Evolutionary conservation across 1,140 invertebrate species (phyloP), one percentile per base, ranked within the genome.

Genomic region (Stegodyphus mimosarum): DNA sequence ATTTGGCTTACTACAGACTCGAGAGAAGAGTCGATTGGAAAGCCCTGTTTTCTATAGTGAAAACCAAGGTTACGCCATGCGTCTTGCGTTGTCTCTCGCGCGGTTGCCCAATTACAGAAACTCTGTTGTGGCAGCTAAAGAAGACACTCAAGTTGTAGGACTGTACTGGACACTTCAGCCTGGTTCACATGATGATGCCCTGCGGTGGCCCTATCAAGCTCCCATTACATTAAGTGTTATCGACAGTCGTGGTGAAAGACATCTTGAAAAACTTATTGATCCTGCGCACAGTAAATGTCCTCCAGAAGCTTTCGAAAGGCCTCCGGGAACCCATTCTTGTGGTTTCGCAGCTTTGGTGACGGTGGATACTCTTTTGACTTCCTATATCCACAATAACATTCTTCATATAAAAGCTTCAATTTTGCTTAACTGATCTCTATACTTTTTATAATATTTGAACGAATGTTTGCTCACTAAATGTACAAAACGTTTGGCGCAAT

Each of bases 121-220:
- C 6, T 73, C 69, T 17, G 17, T 72, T 6, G 70, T 51, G 18
- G n/a, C 48, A 18, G 52, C 15, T 9, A 63, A 71, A 10, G 71
- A 86, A 50, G 64, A 67, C 2, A 15, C 64, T 15, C 33, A 64
- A 6, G 18, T 78, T 6, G 52, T 88, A 0, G 86, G 87, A 7
- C 64, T 88, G 1, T 85, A 83, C 50, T 80, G 87, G 77, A 80
- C 81, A 6, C 55, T 88, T 6, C 81, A 86, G 13, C 51, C 76
- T 50, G 88, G 88, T 6, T 55, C 50, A 11, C 77, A 87, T 71
- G 88, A 88, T 51, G 48, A 73, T 17, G 55, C 84, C 5, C 60
- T 88, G 18, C 18, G 60, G 6, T 88, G 88, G 88, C 88, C 88
- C 7, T 88, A 87, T 33, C 53, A 17, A 1, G 18, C 77, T 5